Conservation (phyloP, 2,888 invertebrate genomes). For the Willowsia nigromaculata region DNA sequence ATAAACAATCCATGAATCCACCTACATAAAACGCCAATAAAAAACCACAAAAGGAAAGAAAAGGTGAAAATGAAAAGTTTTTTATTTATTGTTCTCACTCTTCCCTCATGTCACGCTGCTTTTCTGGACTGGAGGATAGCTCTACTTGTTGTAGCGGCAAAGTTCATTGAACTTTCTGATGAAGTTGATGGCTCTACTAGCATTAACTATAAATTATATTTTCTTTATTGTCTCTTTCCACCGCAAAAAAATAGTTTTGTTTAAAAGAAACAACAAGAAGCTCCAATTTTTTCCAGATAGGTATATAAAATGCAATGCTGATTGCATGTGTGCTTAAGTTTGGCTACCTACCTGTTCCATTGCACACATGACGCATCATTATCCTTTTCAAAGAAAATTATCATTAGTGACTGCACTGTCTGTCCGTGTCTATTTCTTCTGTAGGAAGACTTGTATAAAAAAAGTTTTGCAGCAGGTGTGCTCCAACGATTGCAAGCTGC, state of each 20-base stretch:
- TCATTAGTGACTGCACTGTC: not conserved
- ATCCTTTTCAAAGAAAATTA: not conserved
- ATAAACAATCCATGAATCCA: not conserved
- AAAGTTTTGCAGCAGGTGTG: constrained; percentile 57
- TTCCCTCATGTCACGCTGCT: not conserved
- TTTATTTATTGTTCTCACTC: not conserved
- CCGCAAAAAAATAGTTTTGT: not conserved
- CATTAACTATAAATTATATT: not conserved
- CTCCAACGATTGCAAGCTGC: constrained; percentile 5
- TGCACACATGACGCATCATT: constrained; percentile 60
- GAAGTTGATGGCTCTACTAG: not conserved
- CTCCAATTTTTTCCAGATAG: not conserved
- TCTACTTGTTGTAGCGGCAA: not conserved
- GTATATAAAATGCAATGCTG: not conserved
- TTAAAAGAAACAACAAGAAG: not conserved
- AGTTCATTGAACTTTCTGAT: constrained; percentile 1
- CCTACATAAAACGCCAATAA: not conserved
- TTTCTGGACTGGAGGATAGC: not conserved
- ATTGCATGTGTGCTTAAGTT: not conserved
- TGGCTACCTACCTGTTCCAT: constrained; percentile 56
- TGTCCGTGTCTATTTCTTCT: not conserved
- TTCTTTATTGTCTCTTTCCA: not conserved
- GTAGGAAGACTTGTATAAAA: not conserved
- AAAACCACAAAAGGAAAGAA: not conserved
- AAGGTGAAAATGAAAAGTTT: constrained; percentile 17